Evolutionary conservation across 2,797 vertebrate species (phyloP).

Genomic region (Balearica regulorum): DNA sequence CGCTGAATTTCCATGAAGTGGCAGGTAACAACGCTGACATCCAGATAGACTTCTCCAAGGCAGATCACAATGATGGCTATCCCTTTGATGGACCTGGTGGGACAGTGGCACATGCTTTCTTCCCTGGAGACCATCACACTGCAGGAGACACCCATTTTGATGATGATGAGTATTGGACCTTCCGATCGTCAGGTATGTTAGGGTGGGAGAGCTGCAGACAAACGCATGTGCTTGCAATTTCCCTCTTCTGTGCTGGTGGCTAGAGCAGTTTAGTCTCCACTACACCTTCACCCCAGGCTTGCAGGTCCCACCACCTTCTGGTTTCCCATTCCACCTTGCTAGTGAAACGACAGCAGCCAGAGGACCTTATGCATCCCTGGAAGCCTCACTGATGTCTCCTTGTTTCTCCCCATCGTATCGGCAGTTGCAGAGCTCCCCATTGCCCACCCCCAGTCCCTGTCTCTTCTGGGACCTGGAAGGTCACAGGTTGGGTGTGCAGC

Average conservation of each 20-base stretch:
- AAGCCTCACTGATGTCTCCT: neutral
- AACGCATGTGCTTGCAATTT: neutral
- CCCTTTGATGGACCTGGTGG: constrained; percentile 94
- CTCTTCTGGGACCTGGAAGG: neutral
- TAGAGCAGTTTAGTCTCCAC: neutral
- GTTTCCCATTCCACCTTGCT: neutral
- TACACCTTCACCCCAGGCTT: neutral
- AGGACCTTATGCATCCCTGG: neutral
- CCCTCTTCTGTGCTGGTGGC: neutral
- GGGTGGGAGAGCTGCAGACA: neutral
- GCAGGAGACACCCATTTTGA: constrained; percentile 96
- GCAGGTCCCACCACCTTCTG: neutral
- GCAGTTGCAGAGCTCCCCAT: neutral
- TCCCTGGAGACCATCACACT: constrained; percentile 86
- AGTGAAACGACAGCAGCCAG: neutral
- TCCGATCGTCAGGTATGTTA: constrained; percentile 87
- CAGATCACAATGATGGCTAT: constrained; percentile 87
- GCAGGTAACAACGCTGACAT: constrained; percentile 90
- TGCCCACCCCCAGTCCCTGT: rapidly evolving
- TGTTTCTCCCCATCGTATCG: neutral
- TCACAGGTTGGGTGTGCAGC: rapidly evolving
- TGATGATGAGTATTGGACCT: constrained; percentile 94
- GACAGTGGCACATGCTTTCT: constrained; percentile 93
- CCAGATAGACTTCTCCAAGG: constrained; percentile 94
- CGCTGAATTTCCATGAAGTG: constrained; percentile 93